These are phyloP conservation scores for Hirudinaria manillensis DNA, from an alignment of 2,888 invertebrate genomes.

Conservation along the genomic window DNA sequence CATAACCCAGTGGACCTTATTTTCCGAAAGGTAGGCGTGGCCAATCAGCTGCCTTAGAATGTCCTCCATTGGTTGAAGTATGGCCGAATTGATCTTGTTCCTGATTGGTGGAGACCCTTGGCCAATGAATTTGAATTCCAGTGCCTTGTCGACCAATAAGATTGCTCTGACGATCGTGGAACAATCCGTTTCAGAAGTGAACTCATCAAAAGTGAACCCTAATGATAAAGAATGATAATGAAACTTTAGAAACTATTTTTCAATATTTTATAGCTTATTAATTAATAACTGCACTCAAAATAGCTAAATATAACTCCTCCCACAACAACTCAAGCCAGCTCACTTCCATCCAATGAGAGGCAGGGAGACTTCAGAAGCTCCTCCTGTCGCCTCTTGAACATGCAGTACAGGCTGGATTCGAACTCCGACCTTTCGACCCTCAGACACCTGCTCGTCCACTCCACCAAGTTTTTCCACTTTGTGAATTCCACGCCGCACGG, in stretches of 20 bases:
- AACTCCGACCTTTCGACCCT: not conserved
- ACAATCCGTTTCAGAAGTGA: not conserved
- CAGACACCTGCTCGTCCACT: not conserved
- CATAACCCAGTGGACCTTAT: constrained; percentile 19
- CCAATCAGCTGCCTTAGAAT: not conserved
- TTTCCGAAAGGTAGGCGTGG: constrained; percentile 23
- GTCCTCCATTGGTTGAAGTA: constrained; percentile 6
- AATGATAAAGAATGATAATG: not conserved
- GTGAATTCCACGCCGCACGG: not conserved
- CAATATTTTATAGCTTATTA: too few species aligned
- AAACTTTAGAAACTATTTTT: too few species aligned
- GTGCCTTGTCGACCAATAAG: constrained; percentile 1
- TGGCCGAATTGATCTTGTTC: not conserved
- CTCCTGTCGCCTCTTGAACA: not conserved
- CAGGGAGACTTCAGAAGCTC: not conserved
- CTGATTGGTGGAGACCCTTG: not conserved
- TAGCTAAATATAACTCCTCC: too few species aligned
- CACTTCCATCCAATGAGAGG: too few species aligned
- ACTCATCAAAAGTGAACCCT: not conserved
- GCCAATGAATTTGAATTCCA: not conserved
- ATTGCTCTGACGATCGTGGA: constrained; percentile 8
- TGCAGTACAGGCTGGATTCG: not conserved
- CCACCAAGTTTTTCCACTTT: not conserved
- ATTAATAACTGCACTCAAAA: too few species aligned
- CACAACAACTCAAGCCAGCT: too few species aligned